Evolutionary conservation across 2,113 vertebrate genomes (phyloP).

Genomic region (Pipa parva): DNA sequence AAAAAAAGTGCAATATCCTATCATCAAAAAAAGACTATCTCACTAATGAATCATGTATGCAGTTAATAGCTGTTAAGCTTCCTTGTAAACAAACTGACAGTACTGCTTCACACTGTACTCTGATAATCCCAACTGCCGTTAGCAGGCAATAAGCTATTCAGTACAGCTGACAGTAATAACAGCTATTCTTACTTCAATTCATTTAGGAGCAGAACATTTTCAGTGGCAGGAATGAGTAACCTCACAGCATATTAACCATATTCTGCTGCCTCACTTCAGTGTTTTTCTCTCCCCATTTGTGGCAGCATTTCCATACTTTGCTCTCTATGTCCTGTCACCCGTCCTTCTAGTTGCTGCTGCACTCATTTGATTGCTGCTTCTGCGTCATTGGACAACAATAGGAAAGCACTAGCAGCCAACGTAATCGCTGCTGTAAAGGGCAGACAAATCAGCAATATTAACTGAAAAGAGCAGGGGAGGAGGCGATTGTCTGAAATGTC

Average conservation of each 20-base stretch:
- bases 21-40: too few relatives aligned
- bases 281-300: conserved; percentile 8
- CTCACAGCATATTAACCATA: not conserved
- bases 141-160: too few relatives aligned
- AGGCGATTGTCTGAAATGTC: not conserved
- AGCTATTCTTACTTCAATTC: not conserved
- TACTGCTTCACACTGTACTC: too few relatives aligned
- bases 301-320: not conserved
- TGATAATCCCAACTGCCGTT: too few relatives aligned
- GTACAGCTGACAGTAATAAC: too few relatives aligned
- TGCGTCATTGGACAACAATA: conserved; percentile 35
- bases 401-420: conserved; percentile 18
- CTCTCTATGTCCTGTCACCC: not conserved
- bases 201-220: too few relatives aligned
- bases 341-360: conserved; percentile 12
- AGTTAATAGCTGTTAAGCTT: too few relatives aligned
- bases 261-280: conserved; percentile 2
- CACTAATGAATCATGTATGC: too few relatives aligned
- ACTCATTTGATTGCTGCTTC: conserved; percentile 12
- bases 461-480: not conserved
- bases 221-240: not conserved
- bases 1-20: too few relatives aligned
- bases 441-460: conserved; percentile 4
- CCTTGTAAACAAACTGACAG: too few relatives aligned
- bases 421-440: conserved; percentile 16